A percentile compares a stretch with the other conserved stretches of the same genome.
Evolutionary conservation across 2,113 vertebrate species (phyloP).

Genomic region (Entomyzon cyanotis): DNA sequence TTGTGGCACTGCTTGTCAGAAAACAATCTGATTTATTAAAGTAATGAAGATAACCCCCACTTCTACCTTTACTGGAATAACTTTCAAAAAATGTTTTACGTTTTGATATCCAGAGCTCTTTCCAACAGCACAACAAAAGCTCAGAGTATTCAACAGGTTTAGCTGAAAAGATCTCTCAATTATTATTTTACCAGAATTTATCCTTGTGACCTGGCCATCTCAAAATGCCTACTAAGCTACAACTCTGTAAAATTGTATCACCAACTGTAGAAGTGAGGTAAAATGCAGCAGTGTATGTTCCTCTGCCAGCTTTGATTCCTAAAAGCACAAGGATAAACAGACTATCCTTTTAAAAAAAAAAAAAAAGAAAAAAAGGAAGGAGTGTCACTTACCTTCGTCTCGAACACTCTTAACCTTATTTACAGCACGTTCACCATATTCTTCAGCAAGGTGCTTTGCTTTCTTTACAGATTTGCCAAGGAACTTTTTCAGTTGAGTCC

Average conservation of each 20-base stretch:
- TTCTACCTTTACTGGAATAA: background rate
- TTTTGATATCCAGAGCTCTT: background rate
- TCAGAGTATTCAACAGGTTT: background rate
- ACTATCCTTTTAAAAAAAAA: background rate
- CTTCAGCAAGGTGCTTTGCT: conserved; percentile 94
- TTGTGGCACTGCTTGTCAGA: background rate
- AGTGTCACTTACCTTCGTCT: conserved; percentile 84
- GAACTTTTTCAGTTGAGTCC: conserved; percentile 96
- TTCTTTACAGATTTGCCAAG: conserved; percentile 96
- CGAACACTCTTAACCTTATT: conserved; percentile 99
- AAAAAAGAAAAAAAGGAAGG: background rate
- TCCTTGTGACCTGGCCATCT: background rate
- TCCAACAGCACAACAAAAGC: background rate
- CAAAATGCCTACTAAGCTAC: background rate
- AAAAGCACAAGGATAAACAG: background rate
- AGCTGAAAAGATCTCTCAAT: background rate
- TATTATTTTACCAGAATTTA: background rate
- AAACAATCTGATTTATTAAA: background rate
- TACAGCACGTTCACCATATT: conserved; percentile 95
- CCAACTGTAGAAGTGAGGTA: background rate
- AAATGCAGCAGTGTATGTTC: background rate
- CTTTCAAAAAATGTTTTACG: background rate
- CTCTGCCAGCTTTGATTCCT: background rate
- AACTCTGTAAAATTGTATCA: background rate
- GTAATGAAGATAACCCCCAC: background rate